Evolutionary conservation across 2,888 invertebrate genomes (phyloP).

Genomic region (Horisme vitalbata): DNA sequence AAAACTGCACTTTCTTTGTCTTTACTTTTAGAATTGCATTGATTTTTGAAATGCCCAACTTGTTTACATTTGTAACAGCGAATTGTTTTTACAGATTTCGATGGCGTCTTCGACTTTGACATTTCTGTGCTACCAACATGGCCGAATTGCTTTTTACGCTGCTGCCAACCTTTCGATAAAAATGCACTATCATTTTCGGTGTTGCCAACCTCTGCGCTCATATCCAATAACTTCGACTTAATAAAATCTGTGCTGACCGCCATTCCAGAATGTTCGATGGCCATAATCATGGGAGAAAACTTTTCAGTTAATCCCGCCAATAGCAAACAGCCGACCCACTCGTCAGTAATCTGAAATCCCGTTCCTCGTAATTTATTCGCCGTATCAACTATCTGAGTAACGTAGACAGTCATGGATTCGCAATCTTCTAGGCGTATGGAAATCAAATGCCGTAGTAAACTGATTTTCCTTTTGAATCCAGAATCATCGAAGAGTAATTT

Average conservation of each 20-base stretch:
- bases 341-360: conserved; percentile 9
- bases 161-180: too few relatives aligned
- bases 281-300: conserved; percentile 27
- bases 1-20: conserved; percentile 31
- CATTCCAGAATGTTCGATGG: conserved; percentile 22
- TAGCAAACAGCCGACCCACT: conserved; percentile 25
- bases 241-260: conserved; percentile 18
- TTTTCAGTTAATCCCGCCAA: conserved; percentile 25
- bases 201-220: conserved; percentile 1
- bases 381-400: conserved; percentile 13
- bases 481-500: conserved; percentile 17
- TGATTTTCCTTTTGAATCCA: conserved; percentile 30
- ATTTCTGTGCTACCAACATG: too few relatives aligned
- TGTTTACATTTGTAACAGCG: conserved; percentile 10
- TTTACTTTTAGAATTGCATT: neutral
- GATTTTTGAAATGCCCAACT: conserved; percentile 8
- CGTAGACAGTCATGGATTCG: conserved; percentile 22
- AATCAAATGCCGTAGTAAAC: conserved; percentile 24
- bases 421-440: conserved; percentile 26
- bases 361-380: conserved; percentile 4
- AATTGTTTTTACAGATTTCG: neutral
- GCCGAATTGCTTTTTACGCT: too few relatives aligned
- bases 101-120: too few relatives aligned
- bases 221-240: conserved; percentile 21
- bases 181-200: neutral